A percentile compares a stretch with the other conserved stretches of the same genome.
phyloP scores from a whole-genome alignment of 1,140 invertebrate genomes.

The Drosophila ficusphila region DNA sequence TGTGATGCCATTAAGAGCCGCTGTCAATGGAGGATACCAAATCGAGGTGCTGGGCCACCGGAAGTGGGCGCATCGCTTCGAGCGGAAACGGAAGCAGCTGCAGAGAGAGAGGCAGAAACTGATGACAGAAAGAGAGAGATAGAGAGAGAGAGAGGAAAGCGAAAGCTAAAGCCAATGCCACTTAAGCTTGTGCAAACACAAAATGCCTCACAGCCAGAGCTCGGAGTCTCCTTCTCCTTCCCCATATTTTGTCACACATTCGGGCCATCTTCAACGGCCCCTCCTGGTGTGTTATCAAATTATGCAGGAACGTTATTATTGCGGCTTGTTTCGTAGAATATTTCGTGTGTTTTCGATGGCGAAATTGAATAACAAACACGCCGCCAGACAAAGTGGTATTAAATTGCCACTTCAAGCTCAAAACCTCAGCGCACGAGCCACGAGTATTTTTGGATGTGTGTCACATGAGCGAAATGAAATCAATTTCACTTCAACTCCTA shows the following conservation, averaged over 20 bases:
- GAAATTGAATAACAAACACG: conserved; percentile 74
- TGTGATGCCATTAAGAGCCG: conserved; percentile 76
- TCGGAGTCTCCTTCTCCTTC: too few relatives aligned
- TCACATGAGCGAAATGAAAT: conserved; percentile 34
- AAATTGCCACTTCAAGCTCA: conserved; percentile 67
- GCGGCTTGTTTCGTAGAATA: conserved; percentile 61
- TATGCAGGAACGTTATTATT: conserved; percentile 76
- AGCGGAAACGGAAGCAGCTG: conserved; percentile 66
- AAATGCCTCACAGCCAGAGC: conserved; percentile 40
- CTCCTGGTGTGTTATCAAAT: conserved; percentile 63
- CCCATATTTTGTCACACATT: too few relatives aligned
- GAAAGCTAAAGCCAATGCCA: conserved; percentile 69
- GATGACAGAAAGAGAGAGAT: conserved; percentile 1
- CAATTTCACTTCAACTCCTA: conserved; percentile 42
- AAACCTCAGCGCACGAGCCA: conserved; percentile 31
- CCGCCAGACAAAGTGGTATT: conserved; percentile 64
- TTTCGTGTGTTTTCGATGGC: conserved; percentile 67
- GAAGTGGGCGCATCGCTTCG: conserved; percentile 9
- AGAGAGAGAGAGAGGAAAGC: conserved; percentile 5
- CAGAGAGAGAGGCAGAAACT: neutral
- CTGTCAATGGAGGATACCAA: conserved; percentile 45
- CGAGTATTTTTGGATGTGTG: neutral
- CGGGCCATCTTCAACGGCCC: conserved; percentile 45
- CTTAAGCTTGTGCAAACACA: conserved; percentile 75
- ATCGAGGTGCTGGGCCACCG: conserved; percentile 15